Conservation (phyloP, 2,113 vertebrate species). For the Papio anubis region DNA sequence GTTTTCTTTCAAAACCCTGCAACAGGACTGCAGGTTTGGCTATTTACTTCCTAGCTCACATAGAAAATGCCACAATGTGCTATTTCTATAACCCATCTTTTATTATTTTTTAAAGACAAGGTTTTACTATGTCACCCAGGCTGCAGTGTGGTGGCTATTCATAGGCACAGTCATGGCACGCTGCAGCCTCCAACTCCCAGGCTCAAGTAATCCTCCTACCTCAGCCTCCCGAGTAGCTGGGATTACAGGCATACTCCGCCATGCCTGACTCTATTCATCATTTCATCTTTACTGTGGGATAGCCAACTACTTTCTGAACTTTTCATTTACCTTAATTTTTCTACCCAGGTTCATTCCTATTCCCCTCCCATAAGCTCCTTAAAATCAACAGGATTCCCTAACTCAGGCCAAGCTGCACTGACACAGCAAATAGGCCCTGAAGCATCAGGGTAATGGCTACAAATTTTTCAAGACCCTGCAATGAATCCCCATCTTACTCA, state of each 20-base stretch:
- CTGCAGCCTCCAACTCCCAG: neutral
- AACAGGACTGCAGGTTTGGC: rapidly evolving
- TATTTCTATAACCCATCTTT: neutral
- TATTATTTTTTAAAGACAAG: neutral
- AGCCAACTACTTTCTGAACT: neutral
- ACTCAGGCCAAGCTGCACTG: neutral
- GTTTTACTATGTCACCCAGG: neutral
- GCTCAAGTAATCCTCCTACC: neutral
- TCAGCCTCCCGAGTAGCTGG: neutral
- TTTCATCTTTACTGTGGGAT: neutral
- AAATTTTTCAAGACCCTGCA: neutral
- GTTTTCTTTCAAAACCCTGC: neutral
- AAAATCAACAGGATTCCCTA: neutral
- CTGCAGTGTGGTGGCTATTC: neutral
- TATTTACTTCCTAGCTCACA: neutral
- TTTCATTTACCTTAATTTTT: neutral
- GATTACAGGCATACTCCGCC: neutral
- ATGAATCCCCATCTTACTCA: neutral
- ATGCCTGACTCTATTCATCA: rapidly evolving
- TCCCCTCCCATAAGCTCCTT: neutral
- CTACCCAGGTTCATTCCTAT: neutral
- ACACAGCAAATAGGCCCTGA: neutral
- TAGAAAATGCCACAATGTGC: neutral
- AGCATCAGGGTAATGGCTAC: neutral
- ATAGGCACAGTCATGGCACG: neutral